phyloP scores from a whole-genome alignment of 2,888 invertebrate genomes.

The Cephonodes hylas region DNA sequence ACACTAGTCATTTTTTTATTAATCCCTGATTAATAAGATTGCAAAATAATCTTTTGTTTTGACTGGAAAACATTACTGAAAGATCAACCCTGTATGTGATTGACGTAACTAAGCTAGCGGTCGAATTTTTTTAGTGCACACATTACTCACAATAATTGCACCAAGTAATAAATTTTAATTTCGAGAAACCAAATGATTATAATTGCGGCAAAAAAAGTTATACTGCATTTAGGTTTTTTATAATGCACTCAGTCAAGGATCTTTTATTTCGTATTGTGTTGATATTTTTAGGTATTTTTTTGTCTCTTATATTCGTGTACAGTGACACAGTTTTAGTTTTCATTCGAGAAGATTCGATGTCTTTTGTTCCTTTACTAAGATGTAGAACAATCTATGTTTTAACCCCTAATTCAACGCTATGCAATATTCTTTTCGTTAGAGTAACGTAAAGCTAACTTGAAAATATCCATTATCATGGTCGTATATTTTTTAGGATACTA shows the following conservation, averaged over 20 bases:
- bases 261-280: background rate
- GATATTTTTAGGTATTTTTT: background rate
- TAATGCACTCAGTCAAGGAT: background rate
- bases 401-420: too few species aligned
- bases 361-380: too few species aligned
- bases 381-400: too few species aligned
- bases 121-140: background rate
- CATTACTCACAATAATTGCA: background rate
- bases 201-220: background rate
- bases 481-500: too few species aligned
- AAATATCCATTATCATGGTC: too few species aligned
- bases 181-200: background rate
- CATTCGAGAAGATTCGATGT: too few species aligned
- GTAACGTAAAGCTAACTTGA: too few species aligned
- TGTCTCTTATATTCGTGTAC: too few species aligned
- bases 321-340: too few species aligned
- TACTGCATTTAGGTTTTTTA: background rate
- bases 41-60: background rate
- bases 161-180: background rate
- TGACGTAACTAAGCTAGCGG: background rate
- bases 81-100: background rate
- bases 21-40: background rate
- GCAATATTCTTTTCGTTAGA: too few species aligned
- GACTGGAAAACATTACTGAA: background rate
- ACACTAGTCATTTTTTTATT: background rate